phyloP scores from a whole-genome alignment of 35 echinoderm and acorn worm genomes.

The Strongylocentrotus purpuratus region DNA sequence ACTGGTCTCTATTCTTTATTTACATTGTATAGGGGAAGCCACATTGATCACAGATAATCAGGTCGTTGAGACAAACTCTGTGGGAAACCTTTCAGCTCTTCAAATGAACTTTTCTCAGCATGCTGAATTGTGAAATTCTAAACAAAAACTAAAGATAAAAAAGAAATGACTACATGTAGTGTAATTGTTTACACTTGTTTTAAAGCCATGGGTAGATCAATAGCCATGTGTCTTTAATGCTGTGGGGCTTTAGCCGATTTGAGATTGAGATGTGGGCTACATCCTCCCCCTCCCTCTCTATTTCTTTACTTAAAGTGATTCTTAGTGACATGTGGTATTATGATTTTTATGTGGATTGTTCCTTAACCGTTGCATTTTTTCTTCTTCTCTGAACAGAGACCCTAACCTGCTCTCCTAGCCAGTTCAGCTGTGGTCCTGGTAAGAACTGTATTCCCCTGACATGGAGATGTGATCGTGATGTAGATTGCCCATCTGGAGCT shows the following conservation, averaged over 20 bases:
- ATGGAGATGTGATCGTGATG: slow-evolving; percentile 82
- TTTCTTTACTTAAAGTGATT: not conserved
- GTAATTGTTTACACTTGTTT: not conserved
- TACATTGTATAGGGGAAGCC: not conserved
- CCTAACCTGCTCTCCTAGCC: slow-evolving; percentile 49
- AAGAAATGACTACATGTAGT: not conserved
- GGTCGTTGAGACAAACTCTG: not conserved
- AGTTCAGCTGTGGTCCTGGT: slow-evolving; percentile 62
- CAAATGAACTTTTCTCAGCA: not conserved
- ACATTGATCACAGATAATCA: not conserved
- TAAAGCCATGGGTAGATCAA: not conserved
- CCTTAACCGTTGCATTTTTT: not conserved
- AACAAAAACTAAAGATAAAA: not conserved
- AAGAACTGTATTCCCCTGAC: slow-evolving; percentile 69
- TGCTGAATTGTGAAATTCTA: not conserved
- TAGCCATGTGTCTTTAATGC: not conserved
- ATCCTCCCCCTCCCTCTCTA: not conserved
- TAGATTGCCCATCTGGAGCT: slow-evolving; percentile 65
- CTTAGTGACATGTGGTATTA: not conserved
- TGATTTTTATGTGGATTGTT: not conserved
- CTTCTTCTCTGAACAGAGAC: slow-evolving; percentile 24
- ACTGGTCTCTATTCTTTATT: no score
- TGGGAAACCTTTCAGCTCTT: not conserved
- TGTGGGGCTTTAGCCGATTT: not conserved
- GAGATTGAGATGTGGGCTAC: not conserved